Base-by-base conservation (phyloP, 2,888 invertebrate species). In the Andrena haemorrhoa region DNA sequence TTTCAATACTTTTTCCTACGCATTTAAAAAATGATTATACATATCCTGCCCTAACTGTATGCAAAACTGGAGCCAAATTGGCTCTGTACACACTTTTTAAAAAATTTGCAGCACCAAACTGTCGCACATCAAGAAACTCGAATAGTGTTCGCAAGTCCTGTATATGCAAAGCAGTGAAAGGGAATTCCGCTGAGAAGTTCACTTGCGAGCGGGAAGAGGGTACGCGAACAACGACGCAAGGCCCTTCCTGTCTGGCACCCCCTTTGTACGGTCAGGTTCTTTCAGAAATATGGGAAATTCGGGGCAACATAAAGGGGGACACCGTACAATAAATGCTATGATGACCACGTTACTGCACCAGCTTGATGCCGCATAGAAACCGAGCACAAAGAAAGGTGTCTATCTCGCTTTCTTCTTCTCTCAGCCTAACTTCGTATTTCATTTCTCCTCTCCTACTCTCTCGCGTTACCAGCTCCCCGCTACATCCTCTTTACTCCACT, bases 221-320 rank as follows among this genome's bases (percentile, higher is more conserved):
- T 90, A 88, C 86, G 85, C 89, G 89, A 61, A 70, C 53, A 66
- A 87, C 88, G 82, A 77, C 61, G 63, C 58, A 63, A 56, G 41
- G 35, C 56, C 58, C 60, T 75, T 69, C 82, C 80, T 72, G 64
- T 87, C 83, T 71, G 10, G 23, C 35, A 2, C 12, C 35, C n/a
- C 56, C 51, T 79, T 88, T 86, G 87, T 85, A 85, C 80, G 86
- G 87, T 86, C 86, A 86, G 91, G 89, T 91, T 89, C 91, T 90
- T 91, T 91, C 89, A 91, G 82, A 88, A 92, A 91, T 90, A 89
- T 90, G 90, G 89, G 61, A 83, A 83, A 79, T 84, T 75, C 75
- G 64, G 58, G 33, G 6, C 41, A n/a, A 49, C 56, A n/a, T 61
- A 41, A 75, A 74, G 47, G 65, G 72, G 56, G 4, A 61, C 51